Base-by-base conservation (phyloP, 2,113 vertebrate species). In the Rhinichthys klamathensis region DNA sequence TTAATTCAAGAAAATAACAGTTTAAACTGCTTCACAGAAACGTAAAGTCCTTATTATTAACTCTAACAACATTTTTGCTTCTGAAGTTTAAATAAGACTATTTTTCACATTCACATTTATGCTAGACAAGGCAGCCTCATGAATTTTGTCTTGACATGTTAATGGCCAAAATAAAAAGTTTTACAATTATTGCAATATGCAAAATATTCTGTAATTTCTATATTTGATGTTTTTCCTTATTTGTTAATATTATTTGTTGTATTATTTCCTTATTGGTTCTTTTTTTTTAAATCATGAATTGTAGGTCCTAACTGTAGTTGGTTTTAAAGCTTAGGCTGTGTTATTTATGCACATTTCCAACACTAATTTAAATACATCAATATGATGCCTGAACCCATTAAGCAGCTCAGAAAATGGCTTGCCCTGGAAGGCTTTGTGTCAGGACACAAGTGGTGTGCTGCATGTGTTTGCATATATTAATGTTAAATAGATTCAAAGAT, bases 381-480 rank as follows among this genome's bases (percentile, higher is more conserved):
- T 75, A 27, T 75, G 25, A 54, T 51, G 73, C 73, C 46, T 54
- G 73, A 75, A 75, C 12, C 23, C 23, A 41, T 73, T 44, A 73
- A 25, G 38, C 38, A 25, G 3, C 38, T 46, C 70, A 44, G 41
- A 41, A 73, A 46, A 73, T 73, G 23, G 38, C 70, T 73, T 73
- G 3, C 12, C 41, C n/a, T 73, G 1, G 46, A 73, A 73, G 38
- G 11, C 41, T 46, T 6, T 46, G 12, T 12, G 23, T 15, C 23
- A 7, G 70, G 46, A 0, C 70, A 44, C 23, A 6, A 46, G 41
- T 6, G 5, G 2, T 44, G 23, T 73, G 70, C 70, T 44, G 70
- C 21, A 73, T 73, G 21, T 44, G 70, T 46, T 73, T 73, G 41
- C 70, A 73, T 73, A 7, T 3, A 73, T 73, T 73, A 44, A 73